Evolutionary conservation across 2,797 vertebrate species (phyloP).

Genomic region (Phaenicophaeus curvirostris): DNA sequence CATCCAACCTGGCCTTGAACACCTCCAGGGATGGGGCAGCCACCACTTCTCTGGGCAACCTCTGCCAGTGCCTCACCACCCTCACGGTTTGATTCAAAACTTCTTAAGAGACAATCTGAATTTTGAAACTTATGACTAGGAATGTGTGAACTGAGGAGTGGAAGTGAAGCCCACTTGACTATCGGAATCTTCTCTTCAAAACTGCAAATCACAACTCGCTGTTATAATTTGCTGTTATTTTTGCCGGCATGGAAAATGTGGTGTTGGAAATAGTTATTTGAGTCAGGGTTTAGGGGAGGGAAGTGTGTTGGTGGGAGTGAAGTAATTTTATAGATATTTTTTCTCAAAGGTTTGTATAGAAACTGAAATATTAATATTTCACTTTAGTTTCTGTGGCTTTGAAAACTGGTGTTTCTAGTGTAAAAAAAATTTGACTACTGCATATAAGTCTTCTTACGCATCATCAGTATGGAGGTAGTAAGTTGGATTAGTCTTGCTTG

Average conservation of each 20-base stretch:
- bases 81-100: neutral
- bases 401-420: neutral
- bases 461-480: neutral
- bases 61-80: too few relatives aligned
- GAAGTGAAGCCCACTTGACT: neutral
- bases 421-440: neutral
- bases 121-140: neutral
- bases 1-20: too few relatives aligned
- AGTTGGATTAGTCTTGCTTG: neutral
- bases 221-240: neutral
- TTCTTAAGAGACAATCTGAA: fast-evolving
- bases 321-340: neutral
- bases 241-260: neutral
- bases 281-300: neutral
- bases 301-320: neutral
- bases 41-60: too few relatives aligned
- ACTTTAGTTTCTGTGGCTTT: neutral
- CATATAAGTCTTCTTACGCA: neutral
- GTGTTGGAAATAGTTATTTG: neutral
- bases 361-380: neutral
- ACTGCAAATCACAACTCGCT: too few relatives aligned
- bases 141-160: neutral
- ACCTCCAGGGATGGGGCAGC: too few relatives aligned
- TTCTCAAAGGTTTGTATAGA: neutral
- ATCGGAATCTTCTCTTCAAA: neutral